A percentile compares a stretch with the other conserved stretches of the same genome.
phyloP scores from a whole-genome alignment of 2,797 vertebrate species.

The Spheniscus humboldti region DNA sequence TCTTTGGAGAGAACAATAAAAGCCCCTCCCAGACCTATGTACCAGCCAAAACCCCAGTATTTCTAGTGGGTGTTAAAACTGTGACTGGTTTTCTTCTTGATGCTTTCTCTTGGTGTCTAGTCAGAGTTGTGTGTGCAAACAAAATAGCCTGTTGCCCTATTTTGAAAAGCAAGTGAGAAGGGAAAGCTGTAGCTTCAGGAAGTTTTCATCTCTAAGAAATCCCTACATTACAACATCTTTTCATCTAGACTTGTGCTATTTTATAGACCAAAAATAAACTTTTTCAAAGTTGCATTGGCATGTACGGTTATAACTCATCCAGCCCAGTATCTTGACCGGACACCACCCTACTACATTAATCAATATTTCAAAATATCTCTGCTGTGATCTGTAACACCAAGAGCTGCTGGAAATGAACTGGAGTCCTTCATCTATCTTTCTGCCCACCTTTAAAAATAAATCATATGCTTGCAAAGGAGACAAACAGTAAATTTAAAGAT shows the following conservation, averaged over 20 bases:
- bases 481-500: background rate
- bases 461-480: background rate
- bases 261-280: background rate
- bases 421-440: background rate
- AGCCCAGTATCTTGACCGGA: background rate
- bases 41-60: background rate
- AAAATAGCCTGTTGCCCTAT: background rate
- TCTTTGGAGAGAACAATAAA: background rate
- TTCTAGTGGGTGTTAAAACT: background rate
- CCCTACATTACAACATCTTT: background rate
- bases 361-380: background rate
- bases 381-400: background rate
- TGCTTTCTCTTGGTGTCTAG: background rate
- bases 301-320: background rate
- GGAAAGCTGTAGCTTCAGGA: background rate
- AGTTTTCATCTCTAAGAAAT: background rate
- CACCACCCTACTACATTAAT: background rate
- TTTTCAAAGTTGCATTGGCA: background rate
- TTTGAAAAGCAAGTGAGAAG: background rate
- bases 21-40: background rate
- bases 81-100: background rate
- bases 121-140: background rate
- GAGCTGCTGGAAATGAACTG: background rate
- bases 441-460: background rate
- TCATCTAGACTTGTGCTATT: background rate